phyloP scores from a whole-genome alignment of 2,888 invertebrate species.

The Patella pellucida region DNA sequence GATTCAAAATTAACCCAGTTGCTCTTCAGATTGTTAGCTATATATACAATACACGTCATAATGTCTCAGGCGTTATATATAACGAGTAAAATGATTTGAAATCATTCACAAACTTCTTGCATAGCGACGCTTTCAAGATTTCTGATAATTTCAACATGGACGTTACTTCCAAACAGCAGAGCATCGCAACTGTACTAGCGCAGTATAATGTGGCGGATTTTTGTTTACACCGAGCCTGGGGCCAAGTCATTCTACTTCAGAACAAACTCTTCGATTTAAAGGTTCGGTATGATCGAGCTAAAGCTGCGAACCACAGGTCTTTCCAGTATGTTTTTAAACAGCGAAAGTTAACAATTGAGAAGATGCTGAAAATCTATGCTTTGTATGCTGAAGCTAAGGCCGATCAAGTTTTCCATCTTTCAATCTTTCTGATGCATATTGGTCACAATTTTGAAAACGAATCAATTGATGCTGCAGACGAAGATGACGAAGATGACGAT shows the following conservation, averaged over 20 bases:
- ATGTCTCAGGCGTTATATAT: too few relatives aligned
- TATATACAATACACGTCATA: too few relatives aligned
- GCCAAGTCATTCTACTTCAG: not conserved
- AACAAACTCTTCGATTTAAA: not conserved
- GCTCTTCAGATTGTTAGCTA: too few relatives aligned
- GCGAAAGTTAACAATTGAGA: not conserved
- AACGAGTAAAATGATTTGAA: too few relatives aligned
- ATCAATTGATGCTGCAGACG: not conserved
- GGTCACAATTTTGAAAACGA: not conserved
- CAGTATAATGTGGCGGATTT: not conserved
- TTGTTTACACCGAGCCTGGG: not conserved
- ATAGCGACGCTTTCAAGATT: too few relatives aligned
- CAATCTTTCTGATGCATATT: not conserved
- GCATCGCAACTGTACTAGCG: not conserved
- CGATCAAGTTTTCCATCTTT: not conserved
- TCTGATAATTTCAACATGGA: too few relatives aligned
- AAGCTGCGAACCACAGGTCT: not conserved
- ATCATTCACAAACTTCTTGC: too few relatives aligned
- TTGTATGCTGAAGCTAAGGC: not conserved
- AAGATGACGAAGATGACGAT: too few relatives aligned
- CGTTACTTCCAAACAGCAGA: not conserved
- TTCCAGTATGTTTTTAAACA: not conserved
- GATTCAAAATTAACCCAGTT: too few relatives aligned
- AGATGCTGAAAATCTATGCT: not conserved
- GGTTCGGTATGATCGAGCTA: not conserved